These are phyloP conservation scores for Knipowitschia caucasica DNA, from an alignment of 2,797 vertebrate genomes.

Conservation along the genomic window DNA sequence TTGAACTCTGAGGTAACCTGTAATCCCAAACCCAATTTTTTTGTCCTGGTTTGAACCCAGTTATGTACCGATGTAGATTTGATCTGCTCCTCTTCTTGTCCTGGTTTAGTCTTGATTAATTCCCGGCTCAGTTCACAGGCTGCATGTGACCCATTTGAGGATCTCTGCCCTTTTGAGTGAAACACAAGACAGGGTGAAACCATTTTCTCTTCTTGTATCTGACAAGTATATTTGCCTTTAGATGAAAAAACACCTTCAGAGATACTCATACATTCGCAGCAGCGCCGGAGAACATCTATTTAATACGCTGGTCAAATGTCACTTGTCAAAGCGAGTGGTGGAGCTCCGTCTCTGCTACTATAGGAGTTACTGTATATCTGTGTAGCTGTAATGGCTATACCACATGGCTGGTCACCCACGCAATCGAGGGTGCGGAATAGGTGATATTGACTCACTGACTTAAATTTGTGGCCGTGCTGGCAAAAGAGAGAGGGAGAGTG, in stretches of 20 bases:
- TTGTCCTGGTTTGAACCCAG: neutral
- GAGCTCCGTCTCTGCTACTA: slow-evolving; percentile 33
- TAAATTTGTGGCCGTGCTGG: slow-evolving; percentile 55
- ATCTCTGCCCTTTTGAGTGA: neutral
- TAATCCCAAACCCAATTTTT: neutral
- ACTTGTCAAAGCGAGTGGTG: slow-evolving; percentile 12
- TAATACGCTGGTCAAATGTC: neutral
- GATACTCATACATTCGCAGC: neutral
- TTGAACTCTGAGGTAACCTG: too few relatives aligned
- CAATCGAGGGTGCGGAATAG: slow-evolving; percentile 75
- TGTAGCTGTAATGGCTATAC: slow-evolving; percentile 63
- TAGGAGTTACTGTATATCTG: slow-evolving; percentile 44
- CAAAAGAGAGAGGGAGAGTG: slow-evolving; percentile 20
- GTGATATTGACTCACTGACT: slow-evolving; percentile 80
- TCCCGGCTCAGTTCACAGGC: neutral
- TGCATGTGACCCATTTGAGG: neutral
- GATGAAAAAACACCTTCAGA: neutral
- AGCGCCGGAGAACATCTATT: neutral
- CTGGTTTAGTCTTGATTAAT: neutral
- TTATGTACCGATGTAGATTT: neutral
- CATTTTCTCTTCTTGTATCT: neutral
- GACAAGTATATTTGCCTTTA: neutral
- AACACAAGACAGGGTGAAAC: neutral
- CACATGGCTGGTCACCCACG: slow-evolving; percentile 69
- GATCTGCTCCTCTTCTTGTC: neutral